Evolutionary conservation across 2,888 invertebrate genomes (phyloP), one percentile per base, ranked within the genome.

Genomic region (Lissocephala sabroskyi): DNA sequence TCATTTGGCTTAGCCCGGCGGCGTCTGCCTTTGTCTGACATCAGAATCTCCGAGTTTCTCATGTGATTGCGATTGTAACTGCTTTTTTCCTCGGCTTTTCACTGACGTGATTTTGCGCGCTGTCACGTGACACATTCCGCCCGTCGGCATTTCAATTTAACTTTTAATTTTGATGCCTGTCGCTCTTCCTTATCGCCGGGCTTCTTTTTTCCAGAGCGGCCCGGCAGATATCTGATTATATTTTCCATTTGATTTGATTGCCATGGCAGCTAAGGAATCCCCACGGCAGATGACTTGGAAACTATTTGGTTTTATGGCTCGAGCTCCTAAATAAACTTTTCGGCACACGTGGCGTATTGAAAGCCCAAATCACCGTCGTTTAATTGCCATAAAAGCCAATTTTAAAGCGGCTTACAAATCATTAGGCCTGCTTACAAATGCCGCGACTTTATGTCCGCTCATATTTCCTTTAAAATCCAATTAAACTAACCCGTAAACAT

Each of bases 111-210:
- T 23, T 23, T 23, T 17, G 17, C 62, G 55, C 55, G 55, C 30
- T 50, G 36, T 41, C 41, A 49, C 23, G 23, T 23, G 23, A 23
- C 23, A 23, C 23, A 23, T 23, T 23, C 7, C 7, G 3, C 23
- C 23, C 23, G 23, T 5, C 23, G 23, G 23, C 23, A 49, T 45
- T 56, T 33, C 41, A 26, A 43, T 52, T 42, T 40, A 71, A 60
- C 61, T 66, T 66, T 66, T 67, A 71, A 67, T 71, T 66, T 71
- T 45, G 56, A 73, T 66, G 23, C 23, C 23, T n/a, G n/a, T n/a
- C n/a, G 41, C 46, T 49, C 23, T 23, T 5, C 23, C 7, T 23
- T 23, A 65, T 70, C 65, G 51, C 52, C 51, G 33, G 14, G 14
- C 18, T 45, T 26, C 44, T 50, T 53, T 41, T 23, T 23, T n/a